Evolutionary conservation across 2,113 vertebrate species (phyloP), one percentile per base, ranked within the genome.

Genomic region (Neomonachus schauinslandi): DNA sequence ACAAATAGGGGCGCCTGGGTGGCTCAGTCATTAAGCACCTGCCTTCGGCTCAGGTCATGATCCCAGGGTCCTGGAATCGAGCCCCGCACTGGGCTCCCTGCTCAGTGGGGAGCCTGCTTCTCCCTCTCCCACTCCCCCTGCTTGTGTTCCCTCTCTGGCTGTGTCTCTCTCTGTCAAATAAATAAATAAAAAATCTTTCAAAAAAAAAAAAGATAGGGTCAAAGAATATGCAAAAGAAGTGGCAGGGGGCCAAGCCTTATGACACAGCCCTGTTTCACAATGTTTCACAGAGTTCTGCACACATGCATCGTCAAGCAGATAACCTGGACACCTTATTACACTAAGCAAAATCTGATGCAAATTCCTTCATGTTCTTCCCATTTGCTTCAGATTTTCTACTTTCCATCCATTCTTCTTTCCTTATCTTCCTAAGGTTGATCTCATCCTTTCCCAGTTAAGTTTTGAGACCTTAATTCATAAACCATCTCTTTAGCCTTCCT

Each of bases 391-490:
- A 42, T 67, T 72, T 89, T 88, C 74, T 84, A 14, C 33, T 81
- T 69, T 46, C 28, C 13, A 46, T 21, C 51, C 61, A 89, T 92
- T 59, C 51, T n/a, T 96, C 76, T 84, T 74, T 57, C 57, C 15
- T 94, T 79, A 19, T 76, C 24, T 42, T 65, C n/a, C 33, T 83
- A 83, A 87, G 24, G 36, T 36, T 84, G 59, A 76, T 80, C 26
- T 81, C 63, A 85, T 18, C 16, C 21, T 18, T 74, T 84, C 49
- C n/a, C 49, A 19, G 31, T 51, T 95, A 90, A 72, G 28, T 81
- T 89, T 71, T 65, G 83, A 94, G 88, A 61, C 22, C 19, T 94
- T 82, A 69, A 86, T 65, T 59, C 36, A 71, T 46, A 72, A 96
- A 53, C n/a, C 21, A 12, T 74, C 18, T 83, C 36, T 36, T 55